Percentiles rank a stretch among this genome's conserved stretches.
Conservation (phyloP, 1,140 invertebrate genomes). For the Camponotus floridanus region DNA sequence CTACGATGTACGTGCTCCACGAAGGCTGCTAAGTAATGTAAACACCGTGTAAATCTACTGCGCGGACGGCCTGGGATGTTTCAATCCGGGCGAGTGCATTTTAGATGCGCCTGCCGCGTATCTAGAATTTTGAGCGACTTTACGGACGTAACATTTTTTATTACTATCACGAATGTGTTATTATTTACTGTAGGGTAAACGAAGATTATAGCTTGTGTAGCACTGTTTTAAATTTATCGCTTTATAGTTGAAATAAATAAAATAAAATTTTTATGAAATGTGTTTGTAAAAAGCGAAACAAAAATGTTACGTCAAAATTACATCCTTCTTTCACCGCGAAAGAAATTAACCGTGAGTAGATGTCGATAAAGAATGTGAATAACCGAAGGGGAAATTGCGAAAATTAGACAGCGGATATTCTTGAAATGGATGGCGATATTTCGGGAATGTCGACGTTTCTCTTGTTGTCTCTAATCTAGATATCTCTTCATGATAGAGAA, state of each 20-base stretch:
- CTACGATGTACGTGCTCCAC: constrained; percentile 48
- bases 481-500: background rate
- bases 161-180: background rate
- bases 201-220: background rate
- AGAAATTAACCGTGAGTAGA: background rate
- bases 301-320: background rate
- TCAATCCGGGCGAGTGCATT: constrained; percentile 50
- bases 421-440: background rate
- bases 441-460: constrained; percentile 1
- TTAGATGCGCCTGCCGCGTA: constrained; percentile 1
- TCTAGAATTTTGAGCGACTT: background rate
- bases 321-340: background rate
- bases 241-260: too few species aligned
- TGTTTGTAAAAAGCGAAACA: too few species aligned
- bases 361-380: background rate
- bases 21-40: constrained; percentile 80
- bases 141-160: background rate
- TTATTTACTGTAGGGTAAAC: background rate
- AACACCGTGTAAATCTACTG: constrained; percentile 78
- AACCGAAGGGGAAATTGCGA: background rate
- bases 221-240: background rate
- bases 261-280: too few species aligned
- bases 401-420: background rate
- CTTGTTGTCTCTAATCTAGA: background rate
- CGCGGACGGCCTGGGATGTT: constrained; percentile 28